phyloP scores from a whole-genome alignment of 2,113 vertebrate species.

The Anoura caudifer region DNA sequence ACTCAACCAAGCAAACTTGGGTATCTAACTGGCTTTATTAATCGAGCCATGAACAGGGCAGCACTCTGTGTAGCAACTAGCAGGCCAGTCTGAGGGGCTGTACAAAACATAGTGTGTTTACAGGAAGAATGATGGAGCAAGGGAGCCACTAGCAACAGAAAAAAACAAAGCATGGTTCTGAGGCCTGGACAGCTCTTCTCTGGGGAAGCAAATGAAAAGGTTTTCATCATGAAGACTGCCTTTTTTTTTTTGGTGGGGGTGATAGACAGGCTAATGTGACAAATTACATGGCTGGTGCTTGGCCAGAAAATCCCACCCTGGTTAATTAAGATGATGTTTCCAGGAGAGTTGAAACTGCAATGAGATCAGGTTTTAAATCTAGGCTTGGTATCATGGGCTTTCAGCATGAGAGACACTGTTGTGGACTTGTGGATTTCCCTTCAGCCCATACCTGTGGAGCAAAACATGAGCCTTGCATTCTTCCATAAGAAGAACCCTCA shows the following conservation, averaged over 20 bases:
- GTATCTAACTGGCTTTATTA: background rate
- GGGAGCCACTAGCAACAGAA: background rate
- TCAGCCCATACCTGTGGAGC: background rate
- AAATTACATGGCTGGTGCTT: background rate
- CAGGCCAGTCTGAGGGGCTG: background rate
- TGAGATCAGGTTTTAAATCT: background rate
- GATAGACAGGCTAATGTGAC: background rate
- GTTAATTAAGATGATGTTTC: background rate
- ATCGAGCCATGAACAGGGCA: background rate
- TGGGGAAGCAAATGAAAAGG: background rate
- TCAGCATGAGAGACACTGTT: background rate
- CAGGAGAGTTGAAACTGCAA: background rate
- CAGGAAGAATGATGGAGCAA: background rate
- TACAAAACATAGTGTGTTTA: background rate
- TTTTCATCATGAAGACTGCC: background rate
- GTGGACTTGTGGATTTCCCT: background rate
- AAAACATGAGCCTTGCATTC: background rate
- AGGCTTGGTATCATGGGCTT: background rate
- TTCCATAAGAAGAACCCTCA: background rate
- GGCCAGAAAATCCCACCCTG: background rate
- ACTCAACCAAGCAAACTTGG: background rate
- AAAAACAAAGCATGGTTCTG: background rate
- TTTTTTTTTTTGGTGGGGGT: background rate
- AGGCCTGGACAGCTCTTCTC: too few relatives aligned
- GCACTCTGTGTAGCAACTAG: background rate